Conservation (phyloP, 2,888 invertebrate species). For the Oligia latruncula region DNA sequence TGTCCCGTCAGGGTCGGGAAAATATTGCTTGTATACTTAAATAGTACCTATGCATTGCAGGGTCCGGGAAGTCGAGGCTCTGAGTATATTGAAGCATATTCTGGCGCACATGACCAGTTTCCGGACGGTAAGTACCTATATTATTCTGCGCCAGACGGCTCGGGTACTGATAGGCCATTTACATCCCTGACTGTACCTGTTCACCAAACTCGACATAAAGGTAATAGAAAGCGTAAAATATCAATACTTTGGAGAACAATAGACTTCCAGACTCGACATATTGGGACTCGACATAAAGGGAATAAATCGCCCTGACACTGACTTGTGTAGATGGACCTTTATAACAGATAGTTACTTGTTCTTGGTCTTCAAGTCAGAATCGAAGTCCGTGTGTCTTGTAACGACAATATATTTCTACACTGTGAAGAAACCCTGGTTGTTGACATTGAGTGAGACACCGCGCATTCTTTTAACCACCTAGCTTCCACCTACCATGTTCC, state of each 20-base stretch:
- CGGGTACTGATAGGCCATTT: no score
- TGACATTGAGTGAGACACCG: neutral
- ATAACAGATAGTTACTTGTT: neutral
- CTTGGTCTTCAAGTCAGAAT: neutral
- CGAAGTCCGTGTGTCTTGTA: neutral
- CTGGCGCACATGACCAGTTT: neutral
- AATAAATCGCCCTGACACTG: neutral
- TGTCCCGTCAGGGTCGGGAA: neutral
- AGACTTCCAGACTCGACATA: no score
- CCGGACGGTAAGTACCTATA: no score
- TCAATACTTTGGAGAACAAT: no score
- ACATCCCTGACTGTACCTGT: no score
- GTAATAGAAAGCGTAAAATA: no score
- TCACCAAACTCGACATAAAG: no score
- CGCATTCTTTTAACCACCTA: neutral
- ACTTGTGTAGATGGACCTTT: neutral
- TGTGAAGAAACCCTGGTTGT: neutral
- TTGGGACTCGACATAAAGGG: no score
- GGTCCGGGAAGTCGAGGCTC: neutral
- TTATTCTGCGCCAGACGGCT: neutral
- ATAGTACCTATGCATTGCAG: neutral
- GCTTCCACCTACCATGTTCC: no score
- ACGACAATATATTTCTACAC: neutral
- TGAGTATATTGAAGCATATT: no score
- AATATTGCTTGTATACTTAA: neutral